Base-by-base conservation (phyloP, 2,113 vertebrate species). In the Cyanoramphus novaezelandiae region DNA sequence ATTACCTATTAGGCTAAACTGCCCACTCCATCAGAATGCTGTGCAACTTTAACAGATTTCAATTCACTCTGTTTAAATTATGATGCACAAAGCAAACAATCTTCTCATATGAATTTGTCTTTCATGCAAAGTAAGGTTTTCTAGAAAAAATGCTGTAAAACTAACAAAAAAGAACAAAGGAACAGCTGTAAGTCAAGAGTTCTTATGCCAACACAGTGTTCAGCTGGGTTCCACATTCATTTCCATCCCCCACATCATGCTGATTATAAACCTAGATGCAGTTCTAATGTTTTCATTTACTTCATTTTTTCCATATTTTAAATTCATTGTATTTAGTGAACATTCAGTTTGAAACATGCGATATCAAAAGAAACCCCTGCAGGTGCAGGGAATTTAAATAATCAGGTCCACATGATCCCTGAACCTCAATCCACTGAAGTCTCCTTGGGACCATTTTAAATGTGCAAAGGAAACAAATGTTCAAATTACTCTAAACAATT, bases 141-240 rank as follows among this genome's bases (percentile, higher is more conserved):
- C 90, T 87, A 76, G 80, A 82, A 91, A 96, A 88, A 90, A 49
- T 29, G 79, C 88, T 94, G 75, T 96, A 93, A 82, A 91, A 96
- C 92, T 88, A 95, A 97, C 94, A 96, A 92, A 96, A 95, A 87
- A 93, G 86, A 97, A 96, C 95, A 96, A 94, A 97, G 91, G 87
- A 95, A 97, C 95, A 96, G 94, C 95, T 94, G 93, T 96, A 96
- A 95, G 92, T 97, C 96, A 97, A 95, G 96, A 91, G 95, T 93
- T 97, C 95, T 91, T 96, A 95, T 97, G 97, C 91, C 96, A 96
- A 95, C 88, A 95, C 78, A 86, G 81, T 96, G 78, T 95, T 96
- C 96, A 97, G 95, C 96, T 97, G 96, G 92, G 88, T 96, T 96
- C 86, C 83, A 95, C 95, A 96, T 96, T 97, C 80, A 95, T 92